Percentiles rank a stretch among this genome's conserved stretches.
Evolutionary conservation across 2,113 vertebrate genomes (phyloP).

Genomic region (Melanostigma gelatinosum): DNA sequence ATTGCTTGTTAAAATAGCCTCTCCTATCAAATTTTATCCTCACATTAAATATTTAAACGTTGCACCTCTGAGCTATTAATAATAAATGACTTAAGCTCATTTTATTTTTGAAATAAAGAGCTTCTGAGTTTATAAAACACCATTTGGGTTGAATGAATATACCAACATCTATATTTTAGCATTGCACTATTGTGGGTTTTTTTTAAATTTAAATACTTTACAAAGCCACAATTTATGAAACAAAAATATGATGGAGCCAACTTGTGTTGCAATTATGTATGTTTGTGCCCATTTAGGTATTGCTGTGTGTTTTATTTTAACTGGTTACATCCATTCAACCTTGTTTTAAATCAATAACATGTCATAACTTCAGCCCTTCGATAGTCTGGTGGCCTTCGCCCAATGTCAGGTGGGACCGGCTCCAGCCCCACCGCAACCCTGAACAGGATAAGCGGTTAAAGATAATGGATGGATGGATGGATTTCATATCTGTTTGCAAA

Average conservation of each 20-base stretch:
- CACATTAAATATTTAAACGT: conserved; percentile 44
- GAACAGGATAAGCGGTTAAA: no score
- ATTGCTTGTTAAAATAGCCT: conserved; percentile 26
- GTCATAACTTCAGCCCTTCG: not conserved
- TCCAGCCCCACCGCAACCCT: no score
- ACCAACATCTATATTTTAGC: not conserved
- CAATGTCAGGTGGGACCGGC: no score
- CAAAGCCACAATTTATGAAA: not conserved
- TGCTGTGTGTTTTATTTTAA: not conserved
- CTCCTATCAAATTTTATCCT: conserved; percentile 5
- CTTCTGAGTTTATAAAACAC: conserved; percentile 32
- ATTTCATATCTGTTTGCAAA: not conserved
- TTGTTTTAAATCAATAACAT: not conserved
- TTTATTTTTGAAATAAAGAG: conserved; percentile 28
- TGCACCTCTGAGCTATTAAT: conserved; percentile 30
- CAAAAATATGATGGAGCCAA: not conserved
- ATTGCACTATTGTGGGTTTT: not conserved
- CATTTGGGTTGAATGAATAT: not conserved
- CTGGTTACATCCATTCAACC: not conserved
- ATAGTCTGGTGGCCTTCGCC: no score
- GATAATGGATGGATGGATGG: no score
- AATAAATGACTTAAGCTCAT: conserved; percentile 38
- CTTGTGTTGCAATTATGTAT: not conserved
- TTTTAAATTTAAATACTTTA: not conserved
- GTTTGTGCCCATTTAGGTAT: not conserved